Base-by-base conservation (phyloP, 2,113 vertebrate species). In the Aythya baeri region DNA sequence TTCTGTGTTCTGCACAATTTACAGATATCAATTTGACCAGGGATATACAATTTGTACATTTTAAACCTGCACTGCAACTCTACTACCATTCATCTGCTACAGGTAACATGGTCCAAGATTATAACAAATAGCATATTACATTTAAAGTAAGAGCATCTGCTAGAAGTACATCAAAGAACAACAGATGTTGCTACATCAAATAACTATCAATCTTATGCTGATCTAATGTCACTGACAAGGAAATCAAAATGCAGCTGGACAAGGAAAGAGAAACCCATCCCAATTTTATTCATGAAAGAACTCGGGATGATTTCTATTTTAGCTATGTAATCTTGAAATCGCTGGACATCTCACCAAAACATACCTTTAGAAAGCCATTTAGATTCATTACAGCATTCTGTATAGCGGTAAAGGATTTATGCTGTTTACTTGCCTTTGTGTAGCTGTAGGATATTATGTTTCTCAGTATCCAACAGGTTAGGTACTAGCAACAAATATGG, bases 121-220 rank as follows among this genome's bases (percentile, higher is more conserved):
- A 94, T 96, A 97, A 96, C 62, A 97, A 97, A 97, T 52, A 68
- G 41, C 41, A 66, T 41, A 74, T 65, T 91, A 88, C 76, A 93
- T 96, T 96, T 97, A 94, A 98, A 97, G 81, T 90, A 96, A 93
- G 83, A 97, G 36, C 95, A 98, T 97, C 97, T 98, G 97, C 78
- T 97, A 84, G 29, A 88, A 96, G 36, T 85, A 83, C 78, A 94
- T 18, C 17, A 41, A 76, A 96, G 85, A 97, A 82, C 85, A 97
- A 88, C 96, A 98, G 97, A 96, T 98, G 97, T 80, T 97, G 41
- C 86, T 80, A 49, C 62, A 96, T 84, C 96, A 98, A 97, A 97
- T 89, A 96, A 77, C 89, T 62, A 97, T 98, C 91, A 94, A 92
- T 97, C 95, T 97, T 92, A 67, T 3, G 32, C 52, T 91, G 82